These are phyloP conservation scores for Nothura maculosa DNA, from an alignment of 2,797 vertebrate genomes.

Conservation along the genomic window DNA sequence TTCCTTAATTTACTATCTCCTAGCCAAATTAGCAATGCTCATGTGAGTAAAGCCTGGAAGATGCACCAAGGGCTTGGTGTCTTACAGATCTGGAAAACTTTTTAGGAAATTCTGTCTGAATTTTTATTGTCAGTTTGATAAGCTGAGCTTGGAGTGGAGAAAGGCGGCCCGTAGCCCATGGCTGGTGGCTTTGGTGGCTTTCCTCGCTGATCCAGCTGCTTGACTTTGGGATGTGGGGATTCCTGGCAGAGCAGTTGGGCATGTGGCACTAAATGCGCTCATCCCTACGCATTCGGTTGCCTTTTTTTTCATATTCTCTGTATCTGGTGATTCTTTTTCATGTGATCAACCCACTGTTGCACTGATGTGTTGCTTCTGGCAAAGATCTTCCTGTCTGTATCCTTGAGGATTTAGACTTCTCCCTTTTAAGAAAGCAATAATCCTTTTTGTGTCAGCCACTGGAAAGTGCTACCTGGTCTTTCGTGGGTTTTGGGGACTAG, in stretches of 20 bases:
- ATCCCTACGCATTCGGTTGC: background rate
- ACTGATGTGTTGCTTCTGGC: background rate
- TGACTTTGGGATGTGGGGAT: background rate
- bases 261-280: background rate
- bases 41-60: background rate
- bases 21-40: background rate
- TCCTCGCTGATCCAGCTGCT: background rate
- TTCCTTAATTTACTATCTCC: background rate
- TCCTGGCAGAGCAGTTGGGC: background rate
- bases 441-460: background rate
- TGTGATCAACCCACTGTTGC: background rate
- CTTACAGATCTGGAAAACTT: background rate
- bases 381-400: background rate
- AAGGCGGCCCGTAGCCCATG: rapidly evolving
- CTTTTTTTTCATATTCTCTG: background rate
- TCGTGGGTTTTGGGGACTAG: background rate
- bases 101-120: background rate
- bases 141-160: background rate
- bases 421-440: background rate
- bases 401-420: background rate
- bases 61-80: background rate
- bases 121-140: background rate
- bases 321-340: background rate
- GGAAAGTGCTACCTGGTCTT: background rate
- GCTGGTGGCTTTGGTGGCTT: background rate